A percentile compares a stretch with the other conserved stretches of the same genome.
Evolutionary conservation across 2,888 invertebrate species (phyloP).

Genomic region (Cataglyphis livida): DNA sequence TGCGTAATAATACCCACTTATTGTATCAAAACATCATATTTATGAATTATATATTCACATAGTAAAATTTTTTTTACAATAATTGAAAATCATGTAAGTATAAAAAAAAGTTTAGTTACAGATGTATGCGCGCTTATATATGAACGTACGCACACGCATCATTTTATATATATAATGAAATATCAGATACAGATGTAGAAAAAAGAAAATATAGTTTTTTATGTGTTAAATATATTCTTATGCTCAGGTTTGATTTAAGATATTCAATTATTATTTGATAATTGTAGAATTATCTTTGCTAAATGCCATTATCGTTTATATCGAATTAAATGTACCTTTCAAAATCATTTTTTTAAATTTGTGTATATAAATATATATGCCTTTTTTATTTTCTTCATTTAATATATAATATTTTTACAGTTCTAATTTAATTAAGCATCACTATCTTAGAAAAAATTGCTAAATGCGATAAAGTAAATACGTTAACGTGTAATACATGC

Average conservation of each 20-base stretch:
- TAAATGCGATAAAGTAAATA: neutral
- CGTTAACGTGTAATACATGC: neutral
- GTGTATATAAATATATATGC: neutral
- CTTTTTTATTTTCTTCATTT: neutral
- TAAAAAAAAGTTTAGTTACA: neutral
- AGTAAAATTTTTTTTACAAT: neutral
- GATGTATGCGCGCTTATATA: neutral
- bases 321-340: neutral
- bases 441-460: neutral
- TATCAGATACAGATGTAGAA: neutral
- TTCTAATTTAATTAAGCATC: neutral
- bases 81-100: neutral
- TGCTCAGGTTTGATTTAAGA: neutral
- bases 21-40: neutral
- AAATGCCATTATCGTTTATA: neutral
- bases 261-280: neutral
- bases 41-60: neutral
- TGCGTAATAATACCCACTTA: neutral
- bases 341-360: neutral
- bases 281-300: neutral
- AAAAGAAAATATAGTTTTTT: neutral
- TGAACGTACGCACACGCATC: neutral
- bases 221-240: neutral
- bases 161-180: neutral
- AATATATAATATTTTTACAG: neutral